Percentiles rank a stretch among this genome's conserved stretches.
Evolutionary conservation across 2,113 vertebrate genomes (phyloP).

Genomic region (Geococcyx californianus): DNA sequence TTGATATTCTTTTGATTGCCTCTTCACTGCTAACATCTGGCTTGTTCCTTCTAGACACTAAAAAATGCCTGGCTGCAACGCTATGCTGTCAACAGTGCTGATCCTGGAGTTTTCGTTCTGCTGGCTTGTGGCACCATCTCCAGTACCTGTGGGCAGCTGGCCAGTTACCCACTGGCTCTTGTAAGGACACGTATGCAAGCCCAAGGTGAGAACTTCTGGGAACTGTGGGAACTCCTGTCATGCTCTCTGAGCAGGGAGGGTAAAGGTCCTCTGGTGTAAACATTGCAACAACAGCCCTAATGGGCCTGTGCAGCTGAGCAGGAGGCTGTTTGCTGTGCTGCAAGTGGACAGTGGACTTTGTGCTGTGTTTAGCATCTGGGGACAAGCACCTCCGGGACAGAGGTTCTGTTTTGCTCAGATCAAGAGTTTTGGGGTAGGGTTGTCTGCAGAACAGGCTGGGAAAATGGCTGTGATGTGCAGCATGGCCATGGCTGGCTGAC

Average conservation of each 20-base stretch:
- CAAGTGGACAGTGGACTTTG: background rate
- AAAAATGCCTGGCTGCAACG: constrained; percentile 93
- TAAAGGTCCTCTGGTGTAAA: background rate
- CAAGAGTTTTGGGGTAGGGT: background rate
- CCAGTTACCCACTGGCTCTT: constrained; percentile 93
- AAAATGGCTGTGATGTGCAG: background rate
- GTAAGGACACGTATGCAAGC: constrained; percentile 97
- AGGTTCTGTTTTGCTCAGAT: background rate
- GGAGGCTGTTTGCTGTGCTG: background rate
- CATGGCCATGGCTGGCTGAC: accelerated
- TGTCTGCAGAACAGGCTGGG: background rate
- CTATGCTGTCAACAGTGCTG: constrained; percentile 87
- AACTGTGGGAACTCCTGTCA: background rate
- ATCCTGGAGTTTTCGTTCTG: constrained; percentile 93
- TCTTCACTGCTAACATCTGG: background rate
- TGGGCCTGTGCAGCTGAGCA: background rate
- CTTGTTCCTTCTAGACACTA: constrained; percentile 79
- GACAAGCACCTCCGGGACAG: background rate
- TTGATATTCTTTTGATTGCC: background rate
- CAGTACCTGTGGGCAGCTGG: constrained; percentile 93
- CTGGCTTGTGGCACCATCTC: constrained; percentile 94
- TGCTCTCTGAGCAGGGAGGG: background rate
- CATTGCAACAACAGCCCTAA: background rate
- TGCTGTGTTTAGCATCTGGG: background rate
- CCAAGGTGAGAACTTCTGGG: constrained; percentile 81